Base-by-base conservation (phyloP, 2,797 vertebrate species). In the Melanogrammus aeglefinus region DNA sequence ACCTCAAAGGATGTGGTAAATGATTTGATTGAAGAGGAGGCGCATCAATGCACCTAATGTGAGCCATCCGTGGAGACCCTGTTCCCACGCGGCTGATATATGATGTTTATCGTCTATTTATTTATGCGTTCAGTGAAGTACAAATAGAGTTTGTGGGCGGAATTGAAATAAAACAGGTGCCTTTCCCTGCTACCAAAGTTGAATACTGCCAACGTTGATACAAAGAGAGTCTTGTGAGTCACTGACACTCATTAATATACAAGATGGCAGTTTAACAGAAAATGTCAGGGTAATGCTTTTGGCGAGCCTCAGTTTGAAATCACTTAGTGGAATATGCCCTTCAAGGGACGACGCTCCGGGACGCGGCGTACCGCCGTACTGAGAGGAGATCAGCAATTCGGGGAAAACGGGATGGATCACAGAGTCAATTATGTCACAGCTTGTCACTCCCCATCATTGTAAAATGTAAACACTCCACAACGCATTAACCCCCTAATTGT, bases 181-280 rank as follows among this genome's bases (percentile, higher is more conserved):
- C 41, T 24, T 72, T 81, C 84, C 78, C 2, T 76, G 24, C 51
- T 24, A 63, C 57, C 5, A 0, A 10, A 57, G 36, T 75, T 75
- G 51, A 84, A 79, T 79, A 82, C 39, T 78, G 79, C 71, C 3
- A 51, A n/a, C 51, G 83, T 82, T 84, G 81, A 80, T 47, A 14
- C 4, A 81, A 85, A 39, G 75, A 78, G 79, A 78, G 79, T 79
- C 73, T 63, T 81, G 84, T 91, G 90, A 92, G 84, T 92, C 88
- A 90, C 81, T 73, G 73, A 66, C 75, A 77, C 76, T 75, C 80
- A 88, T 92, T 84, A 89, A 91, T 89, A 86, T 90, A 92, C 90
- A 71, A 89, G 71, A 79, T 66, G 83, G 79, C 80, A 84, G 89
- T 88, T 88, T 77, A 75, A 84, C 77, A 79, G 83, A 73, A 91